Percentiles rank a stretch among this genome's conserved stretches.
These are phyloP conservation scores for Caenorhabditis latens DNA, from an alignment of 1,140 invertebrate genomes.

Conservation along the genomic window DNA sequence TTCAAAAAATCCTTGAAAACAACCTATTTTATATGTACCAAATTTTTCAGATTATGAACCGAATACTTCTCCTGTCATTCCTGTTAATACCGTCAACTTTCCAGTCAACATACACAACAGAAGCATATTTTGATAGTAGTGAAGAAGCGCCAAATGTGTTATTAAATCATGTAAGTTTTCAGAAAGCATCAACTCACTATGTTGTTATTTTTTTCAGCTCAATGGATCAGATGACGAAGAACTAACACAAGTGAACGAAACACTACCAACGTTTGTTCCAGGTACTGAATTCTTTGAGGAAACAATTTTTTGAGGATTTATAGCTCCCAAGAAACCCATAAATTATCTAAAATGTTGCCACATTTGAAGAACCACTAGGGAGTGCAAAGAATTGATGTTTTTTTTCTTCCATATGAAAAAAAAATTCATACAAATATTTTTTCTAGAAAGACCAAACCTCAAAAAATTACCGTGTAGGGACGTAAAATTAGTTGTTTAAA, in stretches of 20 bases:
- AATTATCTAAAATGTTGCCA: background rate
- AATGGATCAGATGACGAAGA: constrained; percentile 17
- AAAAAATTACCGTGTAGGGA: background rate
- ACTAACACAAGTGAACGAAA: background rate
- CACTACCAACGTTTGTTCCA: constrained; percentile 1
- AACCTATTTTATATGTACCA: background rate
- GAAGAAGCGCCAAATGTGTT: constrained; percentile 27
- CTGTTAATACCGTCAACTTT: background rate
- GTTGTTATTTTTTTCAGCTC: background rate
- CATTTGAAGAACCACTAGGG: background rate
- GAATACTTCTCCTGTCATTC: background rate
- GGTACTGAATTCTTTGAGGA: background rate
- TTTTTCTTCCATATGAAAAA: no score
- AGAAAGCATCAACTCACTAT: background rate
- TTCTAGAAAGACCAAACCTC: background rate
- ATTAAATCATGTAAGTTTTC: constrained; percentile 10
- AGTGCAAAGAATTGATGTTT: background rate
- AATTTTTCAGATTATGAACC: background rate
- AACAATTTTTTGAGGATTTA: background rate
- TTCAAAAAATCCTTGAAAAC: no score
- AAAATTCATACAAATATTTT: no score
- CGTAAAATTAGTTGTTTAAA: background rate
- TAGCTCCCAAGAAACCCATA: background rate
- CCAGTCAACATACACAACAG: constrained; percentile 3
- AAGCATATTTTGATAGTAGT: constrained; percentile 42